Conservation (phyloP, 2,113 vertebrate species). For the Microcebus murinus region DNA sequence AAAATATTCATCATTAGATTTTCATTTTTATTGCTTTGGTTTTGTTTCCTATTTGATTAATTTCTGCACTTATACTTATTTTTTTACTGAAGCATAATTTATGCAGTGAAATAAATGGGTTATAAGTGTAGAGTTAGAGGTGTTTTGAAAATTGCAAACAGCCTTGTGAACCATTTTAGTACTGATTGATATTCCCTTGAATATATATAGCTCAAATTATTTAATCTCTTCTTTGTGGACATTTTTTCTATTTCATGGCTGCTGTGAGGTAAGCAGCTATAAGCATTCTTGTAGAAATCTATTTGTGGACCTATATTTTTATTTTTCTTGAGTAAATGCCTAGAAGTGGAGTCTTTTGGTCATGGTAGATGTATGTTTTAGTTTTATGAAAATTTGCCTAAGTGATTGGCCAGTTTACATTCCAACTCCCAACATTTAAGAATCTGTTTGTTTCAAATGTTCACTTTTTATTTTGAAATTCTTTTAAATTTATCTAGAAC, state of each 20-base stretch:
- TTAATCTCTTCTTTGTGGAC: not conserved
- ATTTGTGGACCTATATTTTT: not conserved
- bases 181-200: not conserved
- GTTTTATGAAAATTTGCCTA: not conserved
- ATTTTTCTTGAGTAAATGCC: not conserved
- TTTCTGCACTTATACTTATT: not conserved
- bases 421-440: not conserved
- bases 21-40: not conserved
- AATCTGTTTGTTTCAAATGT: not conserved
- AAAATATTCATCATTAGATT: not conserved
- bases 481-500: not conserved
- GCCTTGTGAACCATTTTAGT: not conserved
- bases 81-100: not conserved
- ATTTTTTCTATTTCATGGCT: not conserved
- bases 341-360: rapidly evolving
- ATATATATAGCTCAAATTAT: not conserved
- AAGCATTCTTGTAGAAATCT: not conserved
- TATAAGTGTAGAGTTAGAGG: not conserved
- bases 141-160: not conserved
- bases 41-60: not conserved
- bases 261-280: not conserved
- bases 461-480: not conserved
- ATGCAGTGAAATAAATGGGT: not conserved
- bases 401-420: not conserved
- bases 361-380: not conserved